Evolutionary conservation across 2,113 vertebrate species (phyloP).

Genomic region (Lipophrys pholis): DNA sequence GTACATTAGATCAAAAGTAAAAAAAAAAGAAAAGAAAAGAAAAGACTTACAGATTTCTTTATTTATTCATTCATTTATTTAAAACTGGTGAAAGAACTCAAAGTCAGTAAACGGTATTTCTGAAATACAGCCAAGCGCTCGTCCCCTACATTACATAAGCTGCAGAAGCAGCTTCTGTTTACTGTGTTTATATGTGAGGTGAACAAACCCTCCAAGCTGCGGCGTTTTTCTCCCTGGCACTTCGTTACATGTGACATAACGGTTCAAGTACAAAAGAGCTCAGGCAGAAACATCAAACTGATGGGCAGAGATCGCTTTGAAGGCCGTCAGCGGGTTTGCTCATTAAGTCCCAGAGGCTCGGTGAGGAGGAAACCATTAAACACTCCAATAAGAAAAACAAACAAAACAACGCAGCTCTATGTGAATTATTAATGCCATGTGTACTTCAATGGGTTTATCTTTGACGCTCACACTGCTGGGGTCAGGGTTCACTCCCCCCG

Average conservation of each 20-base stretch:
- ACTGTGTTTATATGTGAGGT: neutral
- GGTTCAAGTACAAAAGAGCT: neutral
- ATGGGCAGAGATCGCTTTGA: neutral
- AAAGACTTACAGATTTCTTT: neutral
- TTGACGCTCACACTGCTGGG: conserved; percentile 16
- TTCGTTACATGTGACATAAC: conserved; percentile 11
- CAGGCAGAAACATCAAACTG: neutral
- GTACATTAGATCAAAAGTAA: no score
- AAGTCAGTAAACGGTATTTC: no score
- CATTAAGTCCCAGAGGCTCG: conserved; percentile 2
- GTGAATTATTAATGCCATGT: conserved; percentile 70
- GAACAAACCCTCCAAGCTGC: neutral
- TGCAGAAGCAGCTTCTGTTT: neutral
- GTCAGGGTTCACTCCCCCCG: conserved; percentile 33
- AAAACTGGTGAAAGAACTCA: neutral
- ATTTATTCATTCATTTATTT: neutral
- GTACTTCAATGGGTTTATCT: conserved; percentile 60
- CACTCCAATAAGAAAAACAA: conserved; percentile 54
- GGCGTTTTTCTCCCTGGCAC: neutral
- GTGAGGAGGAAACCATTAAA: conserved; percentile 17
- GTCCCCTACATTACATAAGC: neutral
- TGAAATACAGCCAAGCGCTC: neutral
- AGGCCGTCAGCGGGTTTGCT: conserved; percentile 7
- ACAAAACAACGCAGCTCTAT: conserved; percentile 13
- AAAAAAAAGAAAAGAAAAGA: no score